Evolutionary conservation across 2,888 invertebrate species (phyloP).

Genomic region (Allolobophora icterica): DNA sequence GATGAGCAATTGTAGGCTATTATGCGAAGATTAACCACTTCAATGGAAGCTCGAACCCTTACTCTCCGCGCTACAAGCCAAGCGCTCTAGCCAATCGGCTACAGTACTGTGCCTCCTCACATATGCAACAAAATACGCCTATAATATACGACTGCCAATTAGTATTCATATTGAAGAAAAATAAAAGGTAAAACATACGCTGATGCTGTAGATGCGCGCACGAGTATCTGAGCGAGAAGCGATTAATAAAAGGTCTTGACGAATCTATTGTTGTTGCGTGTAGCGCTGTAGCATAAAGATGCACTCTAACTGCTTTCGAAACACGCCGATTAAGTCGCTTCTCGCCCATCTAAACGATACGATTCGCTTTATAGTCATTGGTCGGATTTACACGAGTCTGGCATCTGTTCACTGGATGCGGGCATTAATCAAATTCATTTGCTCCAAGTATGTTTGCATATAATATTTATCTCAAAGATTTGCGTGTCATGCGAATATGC

Average conservation of each 20-base stretch:
- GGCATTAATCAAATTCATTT: neutral
- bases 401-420: neutral
- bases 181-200: neutral
- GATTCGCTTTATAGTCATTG: neutral
- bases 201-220: neutral
- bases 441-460: neutral
- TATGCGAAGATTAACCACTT: no score
- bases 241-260: neutral
- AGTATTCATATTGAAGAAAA: neutral
- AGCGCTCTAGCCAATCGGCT: neutral
- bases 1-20: no score
- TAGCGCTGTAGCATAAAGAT: neutral
- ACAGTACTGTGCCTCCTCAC: no score
- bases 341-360: neutral
- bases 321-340: neutral
- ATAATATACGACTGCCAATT: constrained; percentile 10
- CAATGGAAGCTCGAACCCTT: no score
- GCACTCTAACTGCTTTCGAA: neutral
- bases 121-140: no score
- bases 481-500: neutral
- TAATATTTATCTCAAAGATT: constrained; percentile 7
- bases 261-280: neutral
- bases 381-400: neutral
- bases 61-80: neutral
- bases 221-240: neutral